Conservation (phyloP, 2,797 vertebrate genomes). For the Clarias platycephalus region DNA sequence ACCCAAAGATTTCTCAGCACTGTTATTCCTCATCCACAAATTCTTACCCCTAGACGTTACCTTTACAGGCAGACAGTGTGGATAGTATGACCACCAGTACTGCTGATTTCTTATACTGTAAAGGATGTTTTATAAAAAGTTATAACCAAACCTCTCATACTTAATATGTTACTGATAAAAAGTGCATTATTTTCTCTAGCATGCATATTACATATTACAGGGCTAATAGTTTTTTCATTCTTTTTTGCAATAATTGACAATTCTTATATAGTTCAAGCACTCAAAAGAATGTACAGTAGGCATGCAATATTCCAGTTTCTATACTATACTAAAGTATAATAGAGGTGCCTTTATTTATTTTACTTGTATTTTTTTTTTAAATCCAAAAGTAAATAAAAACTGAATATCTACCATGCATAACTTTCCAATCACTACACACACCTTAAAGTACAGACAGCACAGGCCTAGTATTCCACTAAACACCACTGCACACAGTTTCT, state of each 20-base stretch:
- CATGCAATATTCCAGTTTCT: not conserved
- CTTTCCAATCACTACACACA: not conserved
- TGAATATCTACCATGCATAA: not conserved
- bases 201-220: not conserved
- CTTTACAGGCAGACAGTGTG: too few relatives aligned
- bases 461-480: not conserved
- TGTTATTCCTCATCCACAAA: not conserved
- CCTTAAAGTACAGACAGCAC: not conserved
- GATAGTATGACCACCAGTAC: not conserved
- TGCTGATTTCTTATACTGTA: not conserved
- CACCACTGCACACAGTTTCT: not conserved
- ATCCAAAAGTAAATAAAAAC: not conserved
- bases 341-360: not conserved
- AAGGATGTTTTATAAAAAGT: not conserved
- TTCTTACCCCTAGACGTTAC: not conserved
- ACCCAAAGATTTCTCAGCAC: not conserved
- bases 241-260: not conserved
- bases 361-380: not conserved
- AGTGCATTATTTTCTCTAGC: not conserved
- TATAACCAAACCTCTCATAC: not conserved
- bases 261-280: not conserved
- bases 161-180: constrained; percentile 2
- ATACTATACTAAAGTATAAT: not conserved
- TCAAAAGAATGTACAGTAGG: not conserved
- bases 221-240: too few relatives aligned